Percentiles rank a stretch among this genome's conserved stretches.
phyloP scores from a whole-genome alignment of 2,797 vertebrate genomes.

The Lutjanus argentimaculatus region DNA sequence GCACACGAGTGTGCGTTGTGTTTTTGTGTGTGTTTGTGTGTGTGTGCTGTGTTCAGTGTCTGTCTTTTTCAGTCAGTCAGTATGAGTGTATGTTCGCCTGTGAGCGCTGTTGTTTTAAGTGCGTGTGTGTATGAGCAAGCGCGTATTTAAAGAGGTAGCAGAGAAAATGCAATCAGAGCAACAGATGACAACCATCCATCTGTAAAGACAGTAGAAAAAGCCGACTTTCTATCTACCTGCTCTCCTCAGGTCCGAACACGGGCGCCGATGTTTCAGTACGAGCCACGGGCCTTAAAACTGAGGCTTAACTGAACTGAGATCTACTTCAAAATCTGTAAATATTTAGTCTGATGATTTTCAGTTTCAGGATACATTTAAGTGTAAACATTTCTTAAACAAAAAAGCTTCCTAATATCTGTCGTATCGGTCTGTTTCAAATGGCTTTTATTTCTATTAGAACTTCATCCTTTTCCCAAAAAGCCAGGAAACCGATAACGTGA shows the following conservation, averaged over 20 bases:
- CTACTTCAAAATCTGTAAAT: neutral
- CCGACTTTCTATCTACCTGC: constrained; percentile 1
- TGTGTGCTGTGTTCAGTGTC: constrained; percentile 44
- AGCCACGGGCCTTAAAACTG: neutral
- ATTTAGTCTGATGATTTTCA: neutral
- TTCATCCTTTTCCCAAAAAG: neutral
- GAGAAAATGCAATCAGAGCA: constrained; percentile 69
- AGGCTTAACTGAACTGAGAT: neutral
- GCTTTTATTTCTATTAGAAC: neutral
- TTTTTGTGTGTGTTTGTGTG: constrained; percentile 28
- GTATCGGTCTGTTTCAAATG: neutral
- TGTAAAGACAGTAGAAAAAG: constrained; percentile 43
- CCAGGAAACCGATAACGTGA: neutral
- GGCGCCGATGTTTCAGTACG: neutral
- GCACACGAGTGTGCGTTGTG: constrained; percentile 54
- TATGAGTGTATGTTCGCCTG: constrained; percentile 33
- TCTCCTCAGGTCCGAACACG: constrained; percentile 39
- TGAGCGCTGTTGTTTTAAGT: constrained; percentile 48
- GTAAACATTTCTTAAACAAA: constrained; percentile 25
- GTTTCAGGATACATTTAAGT: constrained; percentile 21
- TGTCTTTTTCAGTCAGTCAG: constrained; percentile 32
- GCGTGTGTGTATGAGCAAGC: constrained; percentile 66
- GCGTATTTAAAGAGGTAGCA: constrained; percentile 81
- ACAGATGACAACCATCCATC: constrained; percentile 31
- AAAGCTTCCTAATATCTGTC: neutral